phyloP scores from a whole-genome alignment of 30 jellyfish, hydroid and myxozoan species.

The Aurelia sp. region DNA sequence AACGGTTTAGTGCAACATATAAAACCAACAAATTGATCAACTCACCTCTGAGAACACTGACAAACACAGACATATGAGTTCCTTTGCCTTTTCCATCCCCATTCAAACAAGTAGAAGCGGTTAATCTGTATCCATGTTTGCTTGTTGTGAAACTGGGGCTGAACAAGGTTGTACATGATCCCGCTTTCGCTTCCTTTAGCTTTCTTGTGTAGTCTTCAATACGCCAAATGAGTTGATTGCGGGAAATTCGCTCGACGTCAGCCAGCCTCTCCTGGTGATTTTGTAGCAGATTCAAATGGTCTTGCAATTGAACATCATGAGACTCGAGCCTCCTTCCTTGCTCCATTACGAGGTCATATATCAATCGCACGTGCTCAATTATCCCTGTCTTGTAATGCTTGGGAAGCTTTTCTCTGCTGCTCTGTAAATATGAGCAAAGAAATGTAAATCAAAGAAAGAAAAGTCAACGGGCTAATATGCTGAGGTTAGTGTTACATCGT shows the following conservation, averaged over 20 bases:
- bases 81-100: conserved; percentile 99
- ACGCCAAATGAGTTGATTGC: conserved; percentile 96
- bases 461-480: no score
- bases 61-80: conserved; percentile 94
- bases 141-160: conserved; percentile 98
- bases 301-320: conserved; percentile 93
- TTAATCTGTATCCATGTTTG: conserved; percentile 93
- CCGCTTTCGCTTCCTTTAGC: conserved; percentile 95
- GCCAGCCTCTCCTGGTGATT: conserved; percentile 88
- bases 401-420: conserved; percentile 91
- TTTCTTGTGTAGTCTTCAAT: conserved; percentile 92
- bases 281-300: conserved; percentile 90
- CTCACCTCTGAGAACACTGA: conserved; percentile 94
- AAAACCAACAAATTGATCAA: background rate
- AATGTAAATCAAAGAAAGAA: no score
- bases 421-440: conserved; percentile 39
- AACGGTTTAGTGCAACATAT: no score
- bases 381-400: conserved; percentile 96
- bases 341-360: conserved; percentile 92
- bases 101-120: conserved; percentile 93
- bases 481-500: no score
- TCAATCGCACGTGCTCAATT: conserved; percentile 95
- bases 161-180: conserved; percentile 89
- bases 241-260: conserved; percentile 87
- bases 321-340: conserved; percentile 91